Evolutionary conservation across 2,113 vertebrate genomes (phyloP).

Genomic region (Muntiacus reevesi): DNA sequence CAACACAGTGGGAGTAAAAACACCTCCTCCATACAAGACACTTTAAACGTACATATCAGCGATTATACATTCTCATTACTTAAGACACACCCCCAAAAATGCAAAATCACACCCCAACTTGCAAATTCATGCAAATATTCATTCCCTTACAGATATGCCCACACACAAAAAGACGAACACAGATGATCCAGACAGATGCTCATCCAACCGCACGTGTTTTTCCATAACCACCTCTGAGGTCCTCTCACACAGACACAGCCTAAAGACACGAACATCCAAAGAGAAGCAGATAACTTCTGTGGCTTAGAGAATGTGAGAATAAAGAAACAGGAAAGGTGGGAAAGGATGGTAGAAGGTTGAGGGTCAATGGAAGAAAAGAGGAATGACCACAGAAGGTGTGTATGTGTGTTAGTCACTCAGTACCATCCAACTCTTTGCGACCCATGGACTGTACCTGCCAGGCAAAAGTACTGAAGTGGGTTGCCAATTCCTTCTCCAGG

Average conservation of each 20-base stretch:
- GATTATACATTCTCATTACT: neutral
- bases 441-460: neutral
- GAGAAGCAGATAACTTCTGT: neutral
- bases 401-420: neutral
- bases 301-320: neutral
- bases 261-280: neutral
- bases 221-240: neutral
- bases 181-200: conserved; percentile 19
- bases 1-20: neutral
- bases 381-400: neutral
- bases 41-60: neutral
- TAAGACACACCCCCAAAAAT: neutral
- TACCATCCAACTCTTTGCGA: neutral
- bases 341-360: neutral
- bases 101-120: conserved; percentile 21
- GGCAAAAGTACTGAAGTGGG: neutral
- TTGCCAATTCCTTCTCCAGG: neutral
- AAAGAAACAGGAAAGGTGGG: neutral
- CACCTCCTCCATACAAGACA: neutral
- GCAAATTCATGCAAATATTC: neutral
- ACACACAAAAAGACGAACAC: conserved; percentile 11
- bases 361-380: neutral
- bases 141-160: neutral
- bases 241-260: neutral
- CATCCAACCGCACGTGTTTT: neutral